Evolutionary conservation across 2,888 invertebrate species (phyloP), one percentile per base, ranked within the genome.

Genomic region (Arge pagana): DNA sequence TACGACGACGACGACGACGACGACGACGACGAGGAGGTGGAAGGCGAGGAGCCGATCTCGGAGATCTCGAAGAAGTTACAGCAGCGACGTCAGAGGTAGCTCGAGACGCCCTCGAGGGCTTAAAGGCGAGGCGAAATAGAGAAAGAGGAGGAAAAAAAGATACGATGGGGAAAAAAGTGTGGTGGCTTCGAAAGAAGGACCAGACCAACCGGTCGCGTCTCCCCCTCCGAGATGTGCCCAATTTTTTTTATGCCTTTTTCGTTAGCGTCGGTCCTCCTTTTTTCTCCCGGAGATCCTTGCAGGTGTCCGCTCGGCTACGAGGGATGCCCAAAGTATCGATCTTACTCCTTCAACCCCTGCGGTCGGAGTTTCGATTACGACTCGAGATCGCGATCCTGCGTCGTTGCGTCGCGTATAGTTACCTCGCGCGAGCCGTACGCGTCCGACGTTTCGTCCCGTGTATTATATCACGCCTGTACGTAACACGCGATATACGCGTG

Each of bases 141-240:
- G 19, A 45, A 15, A 36, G 53, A 26, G 33, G 50, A 26, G 35
- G 36, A 26, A 42, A 26, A 41, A 19, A n/a, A n/a, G n/a, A 33
- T 21, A 15, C 58, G 50, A 53, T 57, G 63, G 59, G 58, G 58
- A 60, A 56, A 60, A 33, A 33, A 33, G 45, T 23, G 45, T 45
- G 58, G 61, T 60, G 58, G 63, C 61, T 67, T 65, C 64, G 64
- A 69, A 70, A 67, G 69, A 67, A 68, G 66, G 66, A 67, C 66
- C 66, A 65, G 67, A 67, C 64, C 61, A 69, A 69, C 70, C 70
- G 70, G 70, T 69, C 68, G 64, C 59, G 70, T 69, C 68, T 66
- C 60, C 61, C 60, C 62, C 57, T 54, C 61, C 39, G 43, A 52
- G 40, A 43, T 48, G 51, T 19, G 28, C 59, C 58, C 54, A 55